phyloP scores from a whole-genome alignment of 2,797 vertebrate genomes.

The Emys orbicularis region DNA sequence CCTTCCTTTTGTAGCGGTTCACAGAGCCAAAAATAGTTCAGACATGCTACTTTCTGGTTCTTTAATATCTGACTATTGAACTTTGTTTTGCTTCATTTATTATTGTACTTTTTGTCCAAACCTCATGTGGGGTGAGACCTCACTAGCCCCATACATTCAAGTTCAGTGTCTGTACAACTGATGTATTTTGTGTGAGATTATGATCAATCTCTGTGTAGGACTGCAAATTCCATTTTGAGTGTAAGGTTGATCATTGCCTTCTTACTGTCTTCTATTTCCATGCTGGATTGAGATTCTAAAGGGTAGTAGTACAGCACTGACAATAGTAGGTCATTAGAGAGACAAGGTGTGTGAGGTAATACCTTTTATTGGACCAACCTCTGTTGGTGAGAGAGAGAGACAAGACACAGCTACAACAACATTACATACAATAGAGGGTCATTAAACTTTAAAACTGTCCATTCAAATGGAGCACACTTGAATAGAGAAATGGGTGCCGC shows the following conservation, averaged over 20 bases:
- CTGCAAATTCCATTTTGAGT: neutral
- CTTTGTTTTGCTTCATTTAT: neutral
- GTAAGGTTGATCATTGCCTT: neutral
- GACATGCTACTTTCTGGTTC: neutral
- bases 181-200: neutral
- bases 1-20: neutral
- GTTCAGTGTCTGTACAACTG: neutral
- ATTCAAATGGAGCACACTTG: too few species aligned
- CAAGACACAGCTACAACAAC: neutral
- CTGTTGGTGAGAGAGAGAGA: neutral
- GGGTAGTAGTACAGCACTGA: neutral
- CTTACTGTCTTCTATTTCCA: neutral
- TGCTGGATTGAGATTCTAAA: neutral
- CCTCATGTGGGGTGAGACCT: neutral
- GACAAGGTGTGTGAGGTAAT: neutral
- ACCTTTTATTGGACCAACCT: neutral
- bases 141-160: neutral
- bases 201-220: neutral
- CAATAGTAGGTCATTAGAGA: neutral
- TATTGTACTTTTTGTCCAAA: neutral
- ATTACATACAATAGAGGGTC: neutral
- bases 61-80: accelerated
- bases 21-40: neutral
- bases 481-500: too few species aligned
- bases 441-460: neutral